Base-by-base conservation (phyloP, 2,113 vertebrate species). In the Phrynocephalus versicolor region DNA sequence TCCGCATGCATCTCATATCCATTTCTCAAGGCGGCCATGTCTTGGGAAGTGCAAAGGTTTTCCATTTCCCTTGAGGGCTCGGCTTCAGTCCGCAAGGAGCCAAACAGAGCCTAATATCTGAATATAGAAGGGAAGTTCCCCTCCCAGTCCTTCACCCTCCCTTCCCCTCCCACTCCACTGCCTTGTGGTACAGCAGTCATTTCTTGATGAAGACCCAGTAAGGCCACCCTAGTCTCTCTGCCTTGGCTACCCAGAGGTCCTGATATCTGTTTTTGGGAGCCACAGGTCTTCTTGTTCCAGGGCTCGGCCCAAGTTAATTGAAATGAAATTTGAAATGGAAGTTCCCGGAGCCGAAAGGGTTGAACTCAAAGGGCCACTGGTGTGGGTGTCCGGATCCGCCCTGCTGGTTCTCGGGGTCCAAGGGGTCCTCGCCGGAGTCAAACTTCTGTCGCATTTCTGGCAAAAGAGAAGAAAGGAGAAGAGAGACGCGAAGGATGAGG, bases 401-500 rank as follows among this genome's bases (percentile, higher is more conserved):
- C 83, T 97, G 97, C 93, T 97, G 96, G 86, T 92, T 97, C 80
- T 97, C 97, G 0, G 97, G 97, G 90, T 97, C 97, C 88, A 97
- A 90, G 0, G 97, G 97, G 83, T 97, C 97, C 71, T 97, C 97
- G 0, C 97, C 97, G 0, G 95, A 95, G n/a, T 97, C 97, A 6
- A 97, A 97, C 91, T 97, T 97, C 94, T 97, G 96, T 64, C 97
- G 94, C 97, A 97, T 97, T 91, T 97, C 97, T 97, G 91, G 9
- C 14, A 83, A 60, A 25, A 37, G 1, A 21, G 37, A 60, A n/a
- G 30, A 67, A 19, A 81, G 6, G 13, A 65, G 23, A 13, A 64
- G 60, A 64, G 1, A 8, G 69, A 76, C 33, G 23, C 8, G 6
- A 30, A 27, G 13, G 13, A 19, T 14, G 35, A 6, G 37, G 51